A percentile compares a stretch with the other conserved stretches of the same genome.
Conservation (phyloP, 1,140 invertebrate genomes). For the Parapsyche elsis region DNA sequence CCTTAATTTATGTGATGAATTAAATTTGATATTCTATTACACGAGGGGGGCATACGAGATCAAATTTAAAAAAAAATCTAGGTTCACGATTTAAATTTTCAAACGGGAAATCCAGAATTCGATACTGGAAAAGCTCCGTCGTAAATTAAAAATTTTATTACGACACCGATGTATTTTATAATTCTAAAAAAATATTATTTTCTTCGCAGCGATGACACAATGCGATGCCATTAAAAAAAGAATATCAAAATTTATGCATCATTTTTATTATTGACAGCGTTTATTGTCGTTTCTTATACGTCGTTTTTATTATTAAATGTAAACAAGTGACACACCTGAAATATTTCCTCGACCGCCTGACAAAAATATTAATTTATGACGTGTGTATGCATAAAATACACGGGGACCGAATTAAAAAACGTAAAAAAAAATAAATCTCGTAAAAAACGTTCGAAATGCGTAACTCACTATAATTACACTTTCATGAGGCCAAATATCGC, state of each 20-base stretch:
- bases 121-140: background rate
- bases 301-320: background rate
- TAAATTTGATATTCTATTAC: too few relatives aligned
- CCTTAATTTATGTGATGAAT: too few relatives aligned
- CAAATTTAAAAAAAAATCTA: too few relatives aligned
- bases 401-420: background rate
- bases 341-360: background rate
- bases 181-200: background rate
- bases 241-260: conserved; percentile 8
- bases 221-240: background rate
- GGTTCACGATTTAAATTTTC: background rate
- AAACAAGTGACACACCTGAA: conserved; percentile 7
- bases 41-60: too few relatives aligned
- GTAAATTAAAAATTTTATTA: conserved; percentile 6
- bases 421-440: background rate
- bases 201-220: conserved; percentile 2
- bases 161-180: background rate
- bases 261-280: conserved; percentile 4
- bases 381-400: background rate
- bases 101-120: background rate
- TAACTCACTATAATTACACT: conserved; percentile 11
- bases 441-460: background rate
- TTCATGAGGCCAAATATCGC: conserved; percentile 1
- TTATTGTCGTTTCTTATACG: background rate
- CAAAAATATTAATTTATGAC: conserved; percentile 8